Conservation (phyloP, 2,113 vertebrate species). For the Mionectes macconnelli region DNA sequence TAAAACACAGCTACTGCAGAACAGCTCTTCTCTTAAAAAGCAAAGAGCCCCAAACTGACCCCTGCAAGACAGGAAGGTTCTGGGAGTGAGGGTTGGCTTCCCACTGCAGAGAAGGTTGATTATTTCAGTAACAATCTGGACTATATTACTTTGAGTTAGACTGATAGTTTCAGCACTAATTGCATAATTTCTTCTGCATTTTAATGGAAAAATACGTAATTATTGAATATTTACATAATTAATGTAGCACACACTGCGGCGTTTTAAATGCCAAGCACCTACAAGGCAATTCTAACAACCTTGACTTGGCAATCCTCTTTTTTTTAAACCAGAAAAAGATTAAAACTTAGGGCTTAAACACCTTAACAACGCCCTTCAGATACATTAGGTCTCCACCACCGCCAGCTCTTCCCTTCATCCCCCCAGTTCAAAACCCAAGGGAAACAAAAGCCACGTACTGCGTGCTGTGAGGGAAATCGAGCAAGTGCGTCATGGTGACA, state of each 20-base stretch:
- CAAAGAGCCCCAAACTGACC: background rate
- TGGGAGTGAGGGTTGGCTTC: background rate
- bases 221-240: conserved; percentile 61
- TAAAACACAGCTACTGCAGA: background rate
- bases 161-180: conserved; percentile 23
- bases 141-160: conserved; percentile 7
- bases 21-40: background rate
- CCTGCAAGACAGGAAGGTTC: background rate
- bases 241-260: background rate
- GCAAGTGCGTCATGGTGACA: conserved; percentile 95
- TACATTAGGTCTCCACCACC: background rate
- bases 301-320: background rate
- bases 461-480: conserved; percentile 96
- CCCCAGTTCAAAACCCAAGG: background rate
- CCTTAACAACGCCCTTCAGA: background rate
- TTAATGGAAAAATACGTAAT: conserved; percentile 52
- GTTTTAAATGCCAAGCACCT: conserved; percentile 25
- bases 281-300: conserved; percentile 13
- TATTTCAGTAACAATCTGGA: conserved; percentile 36
- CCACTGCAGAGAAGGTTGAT: background rate
- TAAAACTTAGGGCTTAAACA: background rate
- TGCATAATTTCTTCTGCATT: conserved; percentile 48
- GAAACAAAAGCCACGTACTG: conserved; percentile 78
- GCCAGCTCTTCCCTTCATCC: background rate
- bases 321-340: background rate